Evolutionary conservation across 2,113 vertebrate genomes (phyloP).

Genomic region (Silurus meridionalis): DNA sequence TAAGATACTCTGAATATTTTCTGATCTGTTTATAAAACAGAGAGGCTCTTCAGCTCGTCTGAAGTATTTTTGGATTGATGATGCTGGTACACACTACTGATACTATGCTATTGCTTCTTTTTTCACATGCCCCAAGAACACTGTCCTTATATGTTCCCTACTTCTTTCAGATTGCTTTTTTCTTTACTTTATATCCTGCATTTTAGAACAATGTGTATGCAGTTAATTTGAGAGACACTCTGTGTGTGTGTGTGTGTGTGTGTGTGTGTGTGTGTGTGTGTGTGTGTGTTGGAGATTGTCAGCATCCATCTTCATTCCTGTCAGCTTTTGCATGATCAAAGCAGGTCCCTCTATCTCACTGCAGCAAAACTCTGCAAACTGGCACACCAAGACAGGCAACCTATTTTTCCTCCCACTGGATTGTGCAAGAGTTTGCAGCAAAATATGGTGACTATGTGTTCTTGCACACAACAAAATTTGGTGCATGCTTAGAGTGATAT

Average conservation of each 20-base stretch:
- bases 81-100: conserved; percentile 27
- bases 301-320: conserved; percentile 31
- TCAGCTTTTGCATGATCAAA: conserved; percentile 34
- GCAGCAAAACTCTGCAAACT: conserved; percentile 26
- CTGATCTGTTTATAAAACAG: background rate
- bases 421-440: conserved; percentile 28
- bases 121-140: conserved; percentile 6
- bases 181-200: conserved; percentile 20
- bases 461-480: background rate
- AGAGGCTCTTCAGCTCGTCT: background rate
- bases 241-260: background rate
- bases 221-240: background rate
- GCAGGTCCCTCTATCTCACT: conserved; percentile 35
- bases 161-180: background rate
- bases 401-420: conserved; percentile 24
- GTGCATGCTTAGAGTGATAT: background rate
- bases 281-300: conserved; percentile 20
- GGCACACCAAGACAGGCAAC: conserved; percentile 24
- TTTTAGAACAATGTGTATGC: conserved; percentile 11
- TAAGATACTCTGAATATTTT: background rate
- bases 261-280: conserved; percentile 26
- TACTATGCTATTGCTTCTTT: conserved; percentile 12
- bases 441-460: background rate
- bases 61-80: conserved; percentile 27
- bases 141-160: conserved; percentile 3